Conservation (phyloP, 1,140 invertebrate species). For the Papilio aristodemus region DNA sequence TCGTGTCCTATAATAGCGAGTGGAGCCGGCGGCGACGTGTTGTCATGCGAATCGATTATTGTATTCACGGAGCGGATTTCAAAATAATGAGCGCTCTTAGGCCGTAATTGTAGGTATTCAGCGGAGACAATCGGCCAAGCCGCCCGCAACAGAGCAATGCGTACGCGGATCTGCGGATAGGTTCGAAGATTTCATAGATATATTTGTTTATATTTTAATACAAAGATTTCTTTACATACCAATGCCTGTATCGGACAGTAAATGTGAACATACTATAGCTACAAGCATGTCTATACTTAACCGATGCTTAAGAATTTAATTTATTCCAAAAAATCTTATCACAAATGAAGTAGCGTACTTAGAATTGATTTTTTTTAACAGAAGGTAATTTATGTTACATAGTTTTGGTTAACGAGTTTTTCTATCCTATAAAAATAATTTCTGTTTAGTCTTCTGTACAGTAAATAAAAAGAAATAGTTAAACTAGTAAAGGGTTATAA, state of each 20-base stretch:
- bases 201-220: too few relatives aligned
- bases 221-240: too few relatives aligned
- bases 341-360: too few relatives aligned
- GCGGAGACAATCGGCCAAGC: slow-evolving; percentile 46
- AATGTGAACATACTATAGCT: too few relatives aligned
- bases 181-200: slow-evolving; percentile 33
- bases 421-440: too few relatives aligned
- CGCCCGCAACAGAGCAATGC: slow-evolving; percentile 2
- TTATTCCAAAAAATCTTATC: too few relatives aligned
- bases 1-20: slow-evolving; percentile 14
- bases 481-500: slow-evolving; percentile 1
- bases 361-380: too few relatives aligned
- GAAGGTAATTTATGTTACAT: slow-evolving; percentile 8
- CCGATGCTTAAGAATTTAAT: too few relatives aligned
- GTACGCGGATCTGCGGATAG: neutral
- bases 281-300: too few relatives aligned
- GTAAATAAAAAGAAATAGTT: too few relatives aligned
- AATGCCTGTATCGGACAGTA: too few relatives aligned
- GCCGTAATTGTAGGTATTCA: slow-evolving; percentile 61
- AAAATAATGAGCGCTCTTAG: slow-evolving; percentile 63
- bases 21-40: slow-evolving; percentile 37
- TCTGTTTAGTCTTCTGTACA: too few relatives aligned
- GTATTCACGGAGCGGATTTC: slow-evolving; percentile 63
- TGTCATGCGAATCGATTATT: slow-evolving; percentile 61
- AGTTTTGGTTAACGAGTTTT: neutral